Base-by-base conservation (phyloP, 2,888 invertebrate genomes). In the Melanargia galathea region DNA sequence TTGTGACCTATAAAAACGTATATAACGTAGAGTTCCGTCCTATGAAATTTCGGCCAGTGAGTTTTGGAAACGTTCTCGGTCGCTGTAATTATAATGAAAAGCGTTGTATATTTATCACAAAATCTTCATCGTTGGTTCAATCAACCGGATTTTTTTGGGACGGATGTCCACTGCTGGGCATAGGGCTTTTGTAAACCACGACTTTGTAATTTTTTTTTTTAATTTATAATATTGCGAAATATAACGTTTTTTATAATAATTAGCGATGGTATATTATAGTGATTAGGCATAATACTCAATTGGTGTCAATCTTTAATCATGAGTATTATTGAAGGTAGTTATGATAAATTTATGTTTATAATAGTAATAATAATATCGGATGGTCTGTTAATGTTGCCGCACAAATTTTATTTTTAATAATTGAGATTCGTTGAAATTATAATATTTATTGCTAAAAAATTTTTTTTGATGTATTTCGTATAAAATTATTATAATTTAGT, bases 231-330 rank as follows among this genome's bases (percentile, higher is more conserved):
- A 45, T 4, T 13, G 16, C 7, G 0, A 46, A 2, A 6, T 22
- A 54, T 7, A 43, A 55, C 26, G 18, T 40, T 55, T 24, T 43
- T 8, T 7, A 43, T 43, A 16, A 20, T 18, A 20, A n/a, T n/a
- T n/a, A 33, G 20, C 16, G 45, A 46, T 3, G 30, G 33, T 13
- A 18, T 43, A 40, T 10, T 7, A 16, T 70, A 69, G 64, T 64
- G 60, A 68, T 65, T 69, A 70, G 68, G 71, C 54, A n/a, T n/a
- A 75, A 76, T 77, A 77, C 76, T 77, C 75, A 72, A 67, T 71
- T 49, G 55, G 52, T 65, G 35, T 55, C 20, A 22, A 52, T 67
- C 48, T 48, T 46, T 64, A 40, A 52, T 48, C 56, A 64, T 52
- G 20, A 20, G 46, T 49, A 55, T 48, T 43, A 61, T 26, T 11